Evolutionary conservation across 2,797 vertebrate genomes (phyloP), one percentile per base, ranked within the genome.

Genomic region (Anableps anableps): DNA sequence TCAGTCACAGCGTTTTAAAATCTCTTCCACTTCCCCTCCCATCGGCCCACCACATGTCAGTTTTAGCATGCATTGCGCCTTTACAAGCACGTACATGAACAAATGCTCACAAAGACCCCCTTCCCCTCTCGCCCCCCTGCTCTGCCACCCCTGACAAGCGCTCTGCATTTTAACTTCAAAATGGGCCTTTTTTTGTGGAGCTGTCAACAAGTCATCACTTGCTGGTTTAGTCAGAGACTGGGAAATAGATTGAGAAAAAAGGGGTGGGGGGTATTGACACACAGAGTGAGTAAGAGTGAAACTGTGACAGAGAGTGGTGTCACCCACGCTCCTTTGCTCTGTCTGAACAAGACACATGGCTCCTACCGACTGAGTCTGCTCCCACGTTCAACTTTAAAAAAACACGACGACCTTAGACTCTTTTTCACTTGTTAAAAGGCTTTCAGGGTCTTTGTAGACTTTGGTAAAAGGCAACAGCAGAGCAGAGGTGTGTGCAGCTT

Each of bases 401-500:
- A 85, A 85, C 86, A 86, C 43, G 71, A 71, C 82, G 62, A 85
- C 43, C 45, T 86, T 77, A 81, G 82, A 90, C 86, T 90, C 81
- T 90, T 80, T 81, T 86, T 80, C 73, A 93, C 90, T 94, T 93
- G 92, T 93, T 94, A 86, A 94, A 94, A 94, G 90, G 90, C 85
- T 94, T 94, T 88, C 79, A 72, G 75, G 88, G 81, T 85, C 93
- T 94, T 94, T 94, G 93, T 94, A 94, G 93, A 94, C 93, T 94
- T 94, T 94, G 86, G 91, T 91, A 89, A 91, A 92, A 93, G 87
- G 91, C 84, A 80, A 78, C 83, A 79, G 80, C 83, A 85, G 83
- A 88, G 84, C 89, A 88, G 88, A 92, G 92, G 89, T 91, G 89
- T 90, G 5, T 38, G 74, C 38, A 34, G 83, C 83, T 83, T 93